These are phyloP conservation scores for Caenorhabditis doughertyi DNA, from an alignment of 2,888 invertebrate genomes.

Conservation along the genomic window DNA sequence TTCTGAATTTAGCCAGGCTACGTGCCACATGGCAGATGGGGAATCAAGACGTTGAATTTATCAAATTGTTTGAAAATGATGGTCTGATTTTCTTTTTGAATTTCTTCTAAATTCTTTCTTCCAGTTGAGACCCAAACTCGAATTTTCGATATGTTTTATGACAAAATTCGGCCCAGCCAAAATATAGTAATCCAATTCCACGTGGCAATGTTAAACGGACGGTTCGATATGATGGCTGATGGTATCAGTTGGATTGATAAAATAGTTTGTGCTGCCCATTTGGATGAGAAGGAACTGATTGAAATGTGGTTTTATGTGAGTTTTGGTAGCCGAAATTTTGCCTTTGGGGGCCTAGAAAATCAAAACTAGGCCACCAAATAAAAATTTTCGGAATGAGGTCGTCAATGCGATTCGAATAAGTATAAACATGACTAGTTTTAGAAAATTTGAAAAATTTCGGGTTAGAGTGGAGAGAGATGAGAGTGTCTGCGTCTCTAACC, in stretches of 20 bases:
- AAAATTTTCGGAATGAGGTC: no score
- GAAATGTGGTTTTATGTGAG: slow-evolving; percentile 59
- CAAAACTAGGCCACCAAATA: no score
- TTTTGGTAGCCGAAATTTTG: neutral
- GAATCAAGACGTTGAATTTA: neutral
- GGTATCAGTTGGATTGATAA: slow-evolving; percentile 41
- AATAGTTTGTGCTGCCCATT: slow-evolving; percentile 51
- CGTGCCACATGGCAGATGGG: slow-evolving; percentile 16
- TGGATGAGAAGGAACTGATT: slow-evolving; percentile 48
- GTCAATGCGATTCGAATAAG: no score
- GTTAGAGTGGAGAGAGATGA: no score
- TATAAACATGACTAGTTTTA: no score
- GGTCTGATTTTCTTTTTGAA: neutral
- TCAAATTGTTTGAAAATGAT: neutral
- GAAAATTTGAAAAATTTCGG: no score
- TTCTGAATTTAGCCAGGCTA: neutral
- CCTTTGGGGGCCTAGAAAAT: neutral
- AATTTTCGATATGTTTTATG: slow-evolving; percentile 41
- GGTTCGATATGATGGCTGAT: slow-evolving; percentile 54
- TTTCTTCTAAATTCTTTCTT: neutral
- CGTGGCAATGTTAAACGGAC: slow-evolving; percentile 13
- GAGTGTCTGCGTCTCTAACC: no score
- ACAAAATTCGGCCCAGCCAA: neutral
- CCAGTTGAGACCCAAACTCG: slow-evolving; percentile 38
- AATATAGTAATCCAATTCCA: slow-evolving; percentile 18